phyloP scores from a whole-genome alignment of 1,140 invertebrate species.

The Bombus soroeensis region DNA sequence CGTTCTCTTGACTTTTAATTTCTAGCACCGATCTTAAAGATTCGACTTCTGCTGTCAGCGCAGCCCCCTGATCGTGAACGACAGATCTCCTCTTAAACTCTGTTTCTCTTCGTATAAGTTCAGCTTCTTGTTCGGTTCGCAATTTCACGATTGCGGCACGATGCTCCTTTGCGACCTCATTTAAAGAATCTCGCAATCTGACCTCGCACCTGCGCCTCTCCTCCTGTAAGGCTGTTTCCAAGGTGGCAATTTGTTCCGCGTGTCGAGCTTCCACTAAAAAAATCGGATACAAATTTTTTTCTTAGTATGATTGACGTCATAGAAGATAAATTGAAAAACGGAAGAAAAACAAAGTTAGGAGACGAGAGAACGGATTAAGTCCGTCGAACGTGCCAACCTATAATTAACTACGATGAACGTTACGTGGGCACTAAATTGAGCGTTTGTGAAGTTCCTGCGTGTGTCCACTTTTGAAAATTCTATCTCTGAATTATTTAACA shows the following conservation, averaged over 20 bases:
- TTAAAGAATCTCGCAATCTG: slow-evolving; percentile 70
- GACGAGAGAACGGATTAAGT: slow-evolving; percentile 32
- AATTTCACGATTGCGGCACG: slow-evolving; percentile 75
- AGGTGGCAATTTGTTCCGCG: slow-evolving; percentile 67
- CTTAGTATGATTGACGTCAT: slow-evolving; percentile 16
- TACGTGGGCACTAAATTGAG: slow-evolving; percentile 52
- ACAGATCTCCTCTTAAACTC: slow-evolving; percentile 72
- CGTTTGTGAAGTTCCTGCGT: slow-evolving; percentile 14
- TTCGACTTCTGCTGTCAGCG: slow-evolving; percentile 86
- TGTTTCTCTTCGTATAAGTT: slow-evolving; percentile 71
- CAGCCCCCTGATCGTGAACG: slow-evolving; percentile 75
- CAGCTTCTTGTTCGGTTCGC: slow-evolving; percentile 78
- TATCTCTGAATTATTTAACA: slow-evolving; percentile 30
- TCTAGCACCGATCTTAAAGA: slow-evolving; percentile 90
- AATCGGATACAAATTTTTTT: slow-evolving; percentile 9
- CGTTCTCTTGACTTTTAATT: slow-evolving; percentile 88
- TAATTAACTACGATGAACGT: slow-evolving; percentile 62
- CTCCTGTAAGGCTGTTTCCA: slow-evolving; percentile 70
- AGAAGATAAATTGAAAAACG: slow-evolving; percentile 14
- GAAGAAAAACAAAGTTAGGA: slow-evolving; percentile 34
- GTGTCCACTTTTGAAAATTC: slow-evolving; percentile 46
- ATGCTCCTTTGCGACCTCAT: slow-evolving; percentile 71
- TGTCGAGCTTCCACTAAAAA: slow-evolving; percentile 75
- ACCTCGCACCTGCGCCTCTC: slow-evolving; percentile 65
- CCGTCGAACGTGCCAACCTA: slow-evolving; percentile 56